Evolutionary conservation across 2,797 vertebrate species (phyloP).

Genomic region (Silurus aristotelis): DNA sequence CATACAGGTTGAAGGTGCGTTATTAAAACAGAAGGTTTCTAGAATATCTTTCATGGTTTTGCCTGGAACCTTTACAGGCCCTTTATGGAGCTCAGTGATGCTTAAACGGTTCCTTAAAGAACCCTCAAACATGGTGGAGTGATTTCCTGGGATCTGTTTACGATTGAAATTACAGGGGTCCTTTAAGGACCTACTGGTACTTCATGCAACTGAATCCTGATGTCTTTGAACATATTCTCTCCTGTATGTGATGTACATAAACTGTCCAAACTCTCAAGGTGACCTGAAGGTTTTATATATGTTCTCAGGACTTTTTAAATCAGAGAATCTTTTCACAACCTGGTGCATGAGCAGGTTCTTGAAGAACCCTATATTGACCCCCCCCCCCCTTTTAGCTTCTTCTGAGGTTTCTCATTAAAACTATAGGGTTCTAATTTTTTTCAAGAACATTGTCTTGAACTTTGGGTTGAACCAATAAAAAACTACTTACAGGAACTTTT

Average conservation of each 20-base stretch:
- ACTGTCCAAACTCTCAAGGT: background rate
- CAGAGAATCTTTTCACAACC: background rate
- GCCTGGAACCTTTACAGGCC: background rate
- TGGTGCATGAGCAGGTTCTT: background rate
- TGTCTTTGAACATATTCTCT: background rate
- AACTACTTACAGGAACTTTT: background rate
- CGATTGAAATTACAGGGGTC: background rate
- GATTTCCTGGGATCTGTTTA: background rate
- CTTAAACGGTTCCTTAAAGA: background rate
- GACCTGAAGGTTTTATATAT: too few species aligned
- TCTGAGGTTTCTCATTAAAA: background rate
- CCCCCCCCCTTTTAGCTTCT: too few species aligned
- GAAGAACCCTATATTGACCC: background rate
- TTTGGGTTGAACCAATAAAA: background rate
- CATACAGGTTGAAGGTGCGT: background rate
- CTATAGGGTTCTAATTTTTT: background rate
- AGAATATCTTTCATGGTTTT: background rate
- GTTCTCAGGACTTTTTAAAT: background rate
- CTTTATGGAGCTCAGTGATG: background rate
- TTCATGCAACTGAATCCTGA: background rate
- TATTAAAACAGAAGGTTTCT: background rate
- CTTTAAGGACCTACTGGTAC: background rate
- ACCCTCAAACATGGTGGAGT: background rate
- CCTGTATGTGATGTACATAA: background rate
- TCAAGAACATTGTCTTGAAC: background rate